Evolutionary conservation across 2,113 vertebrate genomes (phyloP).

Genomic region (Cottus gobio): DNA sequence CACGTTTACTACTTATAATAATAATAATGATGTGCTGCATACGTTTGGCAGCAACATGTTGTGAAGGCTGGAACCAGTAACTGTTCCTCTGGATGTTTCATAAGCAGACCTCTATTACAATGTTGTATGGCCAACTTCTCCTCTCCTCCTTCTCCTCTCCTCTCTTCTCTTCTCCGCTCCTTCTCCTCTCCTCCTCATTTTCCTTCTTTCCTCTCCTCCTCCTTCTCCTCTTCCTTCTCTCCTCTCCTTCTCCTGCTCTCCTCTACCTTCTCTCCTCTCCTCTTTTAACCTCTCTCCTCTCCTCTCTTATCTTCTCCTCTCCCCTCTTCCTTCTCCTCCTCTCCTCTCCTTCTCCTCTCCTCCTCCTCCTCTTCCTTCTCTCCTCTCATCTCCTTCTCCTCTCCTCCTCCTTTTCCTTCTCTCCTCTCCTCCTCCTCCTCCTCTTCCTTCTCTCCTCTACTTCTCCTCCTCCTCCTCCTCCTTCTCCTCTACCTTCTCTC

Average conservation of each 20-base stretch:
- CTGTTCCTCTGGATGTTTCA: not conserved
- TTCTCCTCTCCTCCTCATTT: not conserved
- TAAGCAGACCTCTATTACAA: not conserved
- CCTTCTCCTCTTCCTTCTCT: not conserved
- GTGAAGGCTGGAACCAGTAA: not conserved
- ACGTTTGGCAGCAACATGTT: not conserved
- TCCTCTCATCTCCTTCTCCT: too few relatives aligned
- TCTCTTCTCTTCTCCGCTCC: not conserved
- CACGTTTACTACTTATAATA: conserved; percentile 13
- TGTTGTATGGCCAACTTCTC: not conserved
- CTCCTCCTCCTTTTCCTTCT: too few relatives aligned
- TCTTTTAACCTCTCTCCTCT: too few relatives aligned
- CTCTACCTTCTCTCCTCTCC: not conserved
- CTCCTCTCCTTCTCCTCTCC: not conserved
- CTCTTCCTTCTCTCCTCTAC: too few relatives aligned
- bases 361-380: too few relatives aligned
- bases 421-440: too few relatives aligned
- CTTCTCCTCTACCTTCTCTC: too few relatives aligned
- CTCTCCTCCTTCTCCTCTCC: not conserved
- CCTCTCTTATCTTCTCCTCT: not conserved
- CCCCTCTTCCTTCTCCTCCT: not conserved
- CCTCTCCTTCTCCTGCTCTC: not conserved
- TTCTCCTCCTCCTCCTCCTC: too few relatives aligned
- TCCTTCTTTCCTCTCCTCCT: not conserved
- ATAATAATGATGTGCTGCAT: conserved; percentile 23